phyloP scores from a whole-genome alignment of 2,797 vertebrate species.

The Rallus crepitans region DNA sequence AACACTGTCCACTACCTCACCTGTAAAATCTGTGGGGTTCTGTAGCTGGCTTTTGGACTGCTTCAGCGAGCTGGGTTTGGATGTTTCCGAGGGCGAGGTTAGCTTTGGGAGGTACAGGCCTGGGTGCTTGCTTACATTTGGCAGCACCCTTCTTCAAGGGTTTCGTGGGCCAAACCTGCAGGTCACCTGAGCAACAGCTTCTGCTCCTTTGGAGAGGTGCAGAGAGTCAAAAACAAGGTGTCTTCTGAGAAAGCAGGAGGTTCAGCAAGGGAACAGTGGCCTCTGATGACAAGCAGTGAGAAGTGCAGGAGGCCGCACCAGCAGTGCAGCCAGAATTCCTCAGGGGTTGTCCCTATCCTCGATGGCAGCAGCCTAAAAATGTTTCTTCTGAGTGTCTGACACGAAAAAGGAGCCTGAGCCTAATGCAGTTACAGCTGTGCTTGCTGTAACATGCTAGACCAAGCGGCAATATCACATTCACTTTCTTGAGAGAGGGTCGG shows the following conservation, averaged over 20 bases:
- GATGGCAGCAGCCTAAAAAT: neutral
- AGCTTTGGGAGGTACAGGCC: neutral
- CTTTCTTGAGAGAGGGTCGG: neutral
- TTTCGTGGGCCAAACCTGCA: neutral
- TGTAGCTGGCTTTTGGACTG: neutral
- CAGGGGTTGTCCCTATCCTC: neutral
- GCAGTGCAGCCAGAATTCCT: fast-evolving
- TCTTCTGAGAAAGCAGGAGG: neutral
- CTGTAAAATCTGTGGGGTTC: neutral
- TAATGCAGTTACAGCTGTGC: neutral
- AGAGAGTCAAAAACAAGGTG: neutral
- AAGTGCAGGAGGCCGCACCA: slow-evolving; percentile 23
- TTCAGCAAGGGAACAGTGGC: slow-evolving; percentile 58
- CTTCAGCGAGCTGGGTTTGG: neutral
- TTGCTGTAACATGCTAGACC: neutral
- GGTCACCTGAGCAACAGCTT: neutral
- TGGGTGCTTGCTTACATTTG: neutral
- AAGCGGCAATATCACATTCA: neutral
- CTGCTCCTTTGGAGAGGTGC: neutral
- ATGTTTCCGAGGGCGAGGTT: neutral
- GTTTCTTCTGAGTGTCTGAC: neutral
- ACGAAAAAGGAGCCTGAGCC: neutral
- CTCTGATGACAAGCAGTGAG: slow-evolving; percentile 50
- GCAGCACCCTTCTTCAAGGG: neutral
- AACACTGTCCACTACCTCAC: neutral